Evolutionary conservation across 2,888 invertebrate species (phyloP).

Genomic region (Acanthosepion lycidas): DNA sequence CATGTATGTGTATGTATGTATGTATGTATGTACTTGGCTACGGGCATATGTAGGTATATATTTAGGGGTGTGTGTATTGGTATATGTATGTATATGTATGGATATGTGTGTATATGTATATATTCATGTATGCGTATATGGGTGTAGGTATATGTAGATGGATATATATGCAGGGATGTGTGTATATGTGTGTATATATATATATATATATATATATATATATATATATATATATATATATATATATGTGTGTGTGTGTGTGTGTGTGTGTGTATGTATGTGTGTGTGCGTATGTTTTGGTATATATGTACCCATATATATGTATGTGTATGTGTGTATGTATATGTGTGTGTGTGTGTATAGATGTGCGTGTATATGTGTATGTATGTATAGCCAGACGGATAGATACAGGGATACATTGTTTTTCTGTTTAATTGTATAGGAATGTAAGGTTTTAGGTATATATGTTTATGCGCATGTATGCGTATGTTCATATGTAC

Average conservation of each 20-base stretch:
- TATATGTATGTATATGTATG: too few species aligned
- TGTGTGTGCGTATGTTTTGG: background rate
- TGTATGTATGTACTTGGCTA: too few species aligned
- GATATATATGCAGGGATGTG: background rate
- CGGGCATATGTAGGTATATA: too few species aligned
- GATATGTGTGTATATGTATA: background rate
- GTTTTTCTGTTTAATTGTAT: too few species aligned
- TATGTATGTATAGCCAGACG: too few species aligned
- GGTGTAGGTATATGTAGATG: background rate
- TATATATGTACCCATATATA: background rate
- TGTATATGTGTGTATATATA: background rate
- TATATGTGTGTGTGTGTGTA: background rate
- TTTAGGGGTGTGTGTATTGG: too few species aligned
- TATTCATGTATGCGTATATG: background rate
- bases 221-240: background rate
- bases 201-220: background rate
- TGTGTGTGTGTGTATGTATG: background rate
- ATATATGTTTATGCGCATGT: too few species aligned
- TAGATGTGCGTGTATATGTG: too few species aligned
- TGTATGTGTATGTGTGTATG: background rate
- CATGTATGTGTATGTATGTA: background rate
- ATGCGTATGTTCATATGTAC: too few species aligned
- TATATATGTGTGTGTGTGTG: background rate
- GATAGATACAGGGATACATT: too few species aligned
- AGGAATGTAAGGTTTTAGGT: too few species aligned